phyloP scores from a whole-genome alignment of 2,888 invertebrate species.

The Apamea anceps region DNA sequence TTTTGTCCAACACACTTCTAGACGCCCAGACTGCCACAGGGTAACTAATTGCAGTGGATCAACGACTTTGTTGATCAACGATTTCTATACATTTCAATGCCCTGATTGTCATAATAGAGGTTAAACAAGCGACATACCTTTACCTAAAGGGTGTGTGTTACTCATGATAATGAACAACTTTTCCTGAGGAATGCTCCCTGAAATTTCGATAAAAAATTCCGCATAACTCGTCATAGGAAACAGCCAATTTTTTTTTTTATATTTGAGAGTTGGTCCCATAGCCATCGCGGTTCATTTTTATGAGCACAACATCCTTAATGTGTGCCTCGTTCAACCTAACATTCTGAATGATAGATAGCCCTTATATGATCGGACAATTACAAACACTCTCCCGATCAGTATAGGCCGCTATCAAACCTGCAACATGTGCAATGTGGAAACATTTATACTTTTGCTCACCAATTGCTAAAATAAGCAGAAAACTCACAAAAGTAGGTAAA shows the following conservation, averaged over 20 bases:
- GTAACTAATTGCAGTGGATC: background rate
- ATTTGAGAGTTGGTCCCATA: background rate
- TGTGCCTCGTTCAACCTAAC: background rate
- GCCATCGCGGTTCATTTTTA: background rate
- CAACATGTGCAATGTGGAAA: background rate
- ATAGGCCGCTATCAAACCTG: too few species aligned
- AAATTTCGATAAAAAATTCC: background rate
- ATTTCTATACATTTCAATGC: background rate
- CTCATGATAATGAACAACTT: background rate
- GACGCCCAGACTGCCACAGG: constrained; percentile 12
- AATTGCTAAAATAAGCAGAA: background rate
- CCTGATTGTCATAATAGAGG: background rate
- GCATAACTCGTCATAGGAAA: background rate
- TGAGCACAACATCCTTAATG: background rate
- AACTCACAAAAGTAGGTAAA: background rate
- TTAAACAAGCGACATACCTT: background rate
- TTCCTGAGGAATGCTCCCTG: too few species aligned
- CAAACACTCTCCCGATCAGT: background rate
- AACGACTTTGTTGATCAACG: background rate
- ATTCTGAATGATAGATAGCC: background rate
- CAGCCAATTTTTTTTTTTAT: background rate
- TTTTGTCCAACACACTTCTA: constrained; percentile 45
- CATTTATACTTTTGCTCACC: background rate
- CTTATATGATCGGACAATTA: too few species aligned
- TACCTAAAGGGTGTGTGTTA: background rate